Evolutionary conservation across 1,140 invertebrate genomes (phyloP).

Genomic region (Caenorhabditis latens): DNA sequence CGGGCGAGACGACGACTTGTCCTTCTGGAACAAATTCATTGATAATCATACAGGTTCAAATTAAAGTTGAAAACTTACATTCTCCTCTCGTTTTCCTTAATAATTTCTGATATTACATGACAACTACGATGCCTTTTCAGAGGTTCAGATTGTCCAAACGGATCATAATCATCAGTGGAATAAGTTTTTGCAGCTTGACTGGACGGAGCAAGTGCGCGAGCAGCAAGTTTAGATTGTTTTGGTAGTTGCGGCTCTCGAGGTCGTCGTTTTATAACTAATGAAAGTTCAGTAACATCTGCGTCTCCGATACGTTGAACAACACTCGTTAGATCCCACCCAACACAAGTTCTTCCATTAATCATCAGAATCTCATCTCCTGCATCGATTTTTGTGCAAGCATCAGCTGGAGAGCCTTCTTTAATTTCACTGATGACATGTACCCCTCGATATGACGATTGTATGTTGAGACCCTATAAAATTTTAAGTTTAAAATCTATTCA

Average conservation of each 20-base stretch:
- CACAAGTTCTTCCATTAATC: conserved; percentile 62
- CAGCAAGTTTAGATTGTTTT: conserved; percentile 35
- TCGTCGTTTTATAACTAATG: conserved; percentile 63
- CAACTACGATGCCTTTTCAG: conserved; percentile 40
- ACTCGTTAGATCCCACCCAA: conserved; percentile 66
- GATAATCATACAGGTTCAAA: not conserved
- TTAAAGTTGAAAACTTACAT: not conserved
- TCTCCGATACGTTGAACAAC: conserved; percentile 62
- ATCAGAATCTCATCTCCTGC: conserved; percentile 66
- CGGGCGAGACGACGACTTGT: conserved; percentile 22
- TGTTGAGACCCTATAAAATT: conserved; percentile 63
- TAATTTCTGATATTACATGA: conserved; percentile 34
- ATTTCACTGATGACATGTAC: conserved; percentile 67
- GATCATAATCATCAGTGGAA: conserved; percentile 51
- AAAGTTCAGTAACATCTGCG: conserved; percentile 21
- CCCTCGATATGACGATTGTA: conserved; percentile 65
- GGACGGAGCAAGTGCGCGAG: conserved; percentile 31
- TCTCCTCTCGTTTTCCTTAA: conserved; percentile 31
- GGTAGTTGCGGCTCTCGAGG: conserved; percentile 58
- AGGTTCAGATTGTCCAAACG: conserved; percentile 36
- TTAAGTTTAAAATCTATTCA: not conserved
- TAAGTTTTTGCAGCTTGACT: conserved; percentile 52
- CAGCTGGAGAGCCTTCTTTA: conserved; percentile 64
- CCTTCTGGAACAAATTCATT: not conserved
- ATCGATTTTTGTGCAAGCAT: conserved; percentile 66